phyloP scores from a whole-genome alignment of 2,113 vertebrate genomes.

The Lasiurus cinereus region DNA sequence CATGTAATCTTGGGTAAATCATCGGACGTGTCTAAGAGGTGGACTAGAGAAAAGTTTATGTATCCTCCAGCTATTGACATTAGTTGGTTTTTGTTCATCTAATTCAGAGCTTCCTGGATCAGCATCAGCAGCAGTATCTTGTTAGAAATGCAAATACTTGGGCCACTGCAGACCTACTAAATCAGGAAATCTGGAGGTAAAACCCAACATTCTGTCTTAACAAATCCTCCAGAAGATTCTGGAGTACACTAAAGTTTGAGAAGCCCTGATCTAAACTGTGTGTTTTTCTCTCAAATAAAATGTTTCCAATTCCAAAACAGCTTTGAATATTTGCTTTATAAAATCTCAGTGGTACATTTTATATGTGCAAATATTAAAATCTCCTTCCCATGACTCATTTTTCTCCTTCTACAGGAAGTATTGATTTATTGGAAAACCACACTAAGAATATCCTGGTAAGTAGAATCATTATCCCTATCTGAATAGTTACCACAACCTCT shows the following conservation, averaged over 20 bases:
- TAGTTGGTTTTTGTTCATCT: not conserved
- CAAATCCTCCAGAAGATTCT: not conserved
- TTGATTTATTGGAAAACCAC: conserved; percentile 34
- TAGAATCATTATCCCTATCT: not conserved
- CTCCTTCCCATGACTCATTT: not conserved
- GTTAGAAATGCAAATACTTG: not conserved
- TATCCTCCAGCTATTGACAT: not conserved
- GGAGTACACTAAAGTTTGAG: not conserved
- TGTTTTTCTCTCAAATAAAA: conserved; percentile 9
- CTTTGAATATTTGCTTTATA: not conserved
- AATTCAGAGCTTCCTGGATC: not conserved
- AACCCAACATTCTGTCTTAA: not conserved
- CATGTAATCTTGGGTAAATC: not conserved
- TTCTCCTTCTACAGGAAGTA: not conserved
- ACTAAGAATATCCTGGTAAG: not conserved
- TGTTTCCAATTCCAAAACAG: not conserved
- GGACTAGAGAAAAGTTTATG: not conserved
- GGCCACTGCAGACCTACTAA: not conserved
- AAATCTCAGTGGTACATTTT: not conserved
- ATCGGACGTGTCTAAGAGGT: not conserved
- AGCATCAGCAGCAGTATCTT: not conserved
- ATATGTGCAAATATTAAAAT: not conserved
- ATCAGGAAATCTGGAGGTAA: not conserved
- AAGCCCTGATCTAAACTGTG: not conserved
- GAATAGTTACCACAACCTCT: not conserved